Percentiles rank a stretch among this genome's conserved stretches.
These are phyloP conservation scores for Zygaena filipendulae DNA, from an alignment of 2,888 invertebrate genomes.

Conservation along the genomic window DNA sequence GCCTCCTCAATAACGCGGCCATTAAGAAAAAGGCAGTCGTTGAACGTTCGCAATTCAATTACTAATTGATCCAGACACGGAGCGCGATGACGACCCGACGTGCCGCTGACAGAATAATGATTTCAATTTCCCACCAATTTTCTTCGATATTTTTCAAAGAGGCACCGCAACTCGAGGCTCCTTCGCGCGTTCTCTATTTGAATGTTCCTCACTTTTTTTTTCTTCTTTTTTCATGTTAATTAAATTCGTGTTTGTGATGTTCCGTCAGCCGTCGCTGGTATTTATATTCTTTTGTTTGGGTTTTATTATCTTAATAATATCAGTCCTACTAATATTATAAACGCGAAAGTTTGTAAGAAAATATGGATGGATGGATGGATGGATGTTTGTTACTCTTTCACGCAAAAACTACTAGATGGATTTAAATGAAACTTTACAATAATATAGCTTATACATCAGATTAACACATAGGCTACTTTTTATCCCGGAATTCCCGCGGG, in stretches of 20 bases:
- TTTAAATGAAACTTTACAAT: too few relatives aligned
- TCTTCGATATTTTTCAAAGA: neutral
- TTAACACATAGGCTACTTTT: too few relatives aligned
- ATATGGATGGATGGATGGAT: too few relatives aligned
- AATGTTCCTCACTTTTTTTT: neutral
- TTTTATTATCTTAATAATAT: too few relatives aligned
- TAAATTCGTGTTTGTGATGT: neutral
- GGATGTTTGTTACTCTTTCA: too few relatives aligned
- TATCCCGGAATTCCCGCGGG: too few relatives aligned
- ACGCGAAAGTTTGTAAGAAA: too few relatives aligned
- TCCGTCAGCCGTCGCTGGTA: neutral
- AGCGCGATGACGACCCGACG: conserved; percentile 1
- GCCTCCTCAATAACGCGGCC: conserved; percentile 25
- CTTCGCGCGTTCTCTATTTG: too few relatives aligned
- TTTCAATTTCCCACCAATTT: conserved; percentile 3
- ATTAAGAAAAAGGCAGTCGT: conserved; percentile 48
- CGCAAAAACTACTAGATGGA: too few relatives aligned
- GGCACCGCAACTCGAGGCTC: neutral
- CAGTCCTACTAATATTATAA: too few relatives aligned
- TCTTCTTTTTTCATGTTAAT: neutral
- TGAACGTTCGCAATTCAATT: conserved; percentile 25
- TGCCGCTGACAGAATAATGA: conserved; percentile 11
- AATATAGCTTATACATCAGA: too few relatives aligned
- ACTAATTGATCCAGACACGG: conserved; percentile 31
- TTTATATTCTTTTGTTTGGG: neutral